These are phyloP conservation scores for Aptenodytes patagonicus DNA, from an alignment of 2,113 vertebrate genomes.

Conservation along the genomic window DNA sequence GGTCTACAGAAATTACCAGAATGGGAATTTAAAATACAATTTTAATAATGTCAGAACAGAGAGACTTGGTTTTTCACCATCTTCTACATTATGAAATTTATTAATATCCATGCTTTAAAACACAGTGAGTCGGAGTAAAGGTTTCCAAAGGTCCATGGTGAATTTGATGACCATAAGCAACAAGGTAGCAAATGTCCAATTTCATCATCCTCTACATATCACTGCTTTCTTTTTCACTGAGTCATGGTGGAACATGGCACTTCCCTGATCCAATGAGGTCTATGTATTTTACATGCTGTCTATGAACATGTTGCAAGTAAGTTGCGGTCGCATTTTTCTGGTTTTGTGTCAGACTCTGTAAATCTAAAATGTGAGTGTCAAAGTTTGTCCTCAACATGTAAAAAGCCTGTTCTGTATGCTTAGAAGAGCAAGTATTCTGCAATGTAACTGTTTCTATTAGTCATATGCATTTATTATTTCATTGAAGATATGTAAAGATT, in stretches of 20 bases:
- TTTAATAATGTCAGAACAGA: neutral
- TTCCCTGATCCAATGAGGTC: neutral
- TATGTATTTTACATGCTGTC: neutral
- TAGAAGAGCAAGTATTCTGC: neutral
- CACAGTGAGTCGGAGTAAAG: neutral
- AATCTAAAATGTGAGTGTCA: neutral
- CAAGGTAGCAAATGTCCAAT: neutral
- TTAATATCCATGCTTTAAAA: neutral
- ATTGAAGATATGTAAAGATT: neutral
- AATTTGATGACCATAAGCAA: neutral
- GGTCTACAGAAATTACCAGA: neutral
- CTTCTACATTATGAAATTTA: neutral
- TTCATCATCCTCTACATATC: neutral
- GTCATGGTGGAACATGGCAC: neutral
- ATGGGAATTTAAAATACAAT: neutral
- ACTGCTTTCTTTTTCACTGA: neutral
- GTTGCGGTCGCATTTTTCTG: neutral
- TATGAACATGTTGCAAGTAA: neutral
- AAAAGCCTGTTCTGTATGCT: neutral
- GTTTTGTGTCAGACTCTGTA: neutral
- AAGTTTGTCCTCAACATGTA: neutral
- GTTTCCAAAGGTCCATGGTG: neutral
- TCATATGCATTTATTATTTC: neutral
- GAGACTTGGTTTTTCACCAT: neutral
- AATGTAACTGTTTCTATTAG: neutral